Evolutionary conservation across 2,113 vertebrate genomes (phyloP).

Genomic region (Mirza zaza): DNA sequence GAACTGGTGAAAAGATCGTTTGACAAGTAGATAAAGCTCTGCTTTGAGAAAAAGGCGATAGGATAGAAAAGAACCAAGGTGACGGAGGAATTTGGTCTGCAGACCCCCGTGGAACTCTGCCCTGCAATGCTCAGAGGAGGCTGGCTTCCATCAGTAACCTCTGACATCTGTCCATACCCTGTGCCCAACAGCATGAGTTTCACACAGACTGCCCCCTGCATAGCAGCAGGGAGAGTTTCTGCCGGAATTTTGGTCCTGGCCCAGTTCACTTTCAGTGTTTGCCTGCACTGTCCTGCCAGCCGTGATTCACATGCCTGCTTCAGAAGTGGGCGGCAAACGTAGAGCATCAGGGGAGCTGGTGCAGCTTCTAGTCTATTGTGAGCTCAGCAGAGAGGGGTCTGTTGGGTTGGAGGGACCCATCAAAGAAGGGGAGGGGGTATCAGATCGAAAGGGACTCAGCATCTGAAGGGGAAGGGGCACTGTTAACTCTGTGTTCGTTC

Average conservation of each 20-base stretch:
- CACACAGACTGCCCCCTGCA: neutral
- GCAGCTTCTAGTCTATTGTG: neutral
- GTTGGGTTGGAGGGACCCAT: neutral
- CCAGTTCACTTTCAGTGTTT: neutral
- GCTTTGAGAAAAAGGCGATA: neutral
- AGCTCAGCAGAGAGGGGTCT: neutral
- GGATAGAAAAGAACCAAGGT: neutral
- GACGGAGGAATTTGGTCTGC: neutral
- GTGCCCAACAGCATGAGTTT: neutral
- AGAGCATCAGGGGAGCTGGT: neutral
- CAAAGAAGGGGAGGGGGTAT: neutral
- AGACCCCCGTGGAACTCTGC: neutral
- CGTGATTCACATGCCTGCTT: neutral
- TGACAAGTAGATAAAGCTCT: neutral
- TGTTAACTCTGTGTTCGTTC: neutral
- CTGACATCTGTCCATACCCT: neutral
- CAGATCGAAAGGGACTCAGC: neutral
- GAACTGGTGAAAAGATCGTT: neutral
- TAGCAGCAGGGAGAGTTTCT: neutral
- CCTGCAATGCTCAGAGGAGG: neutral
- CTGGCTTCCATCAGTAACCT: neutral
- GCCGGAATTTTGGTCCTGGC: neutral
- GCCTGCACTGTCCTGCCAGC: neutral
- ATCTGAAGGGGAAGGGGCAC: neutral
- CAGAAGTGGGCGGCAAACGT: neutral